phyloP scores from a whole-genome alignment of 2,888 invertebrate species.

The Proisotoma minuta region DNA sequence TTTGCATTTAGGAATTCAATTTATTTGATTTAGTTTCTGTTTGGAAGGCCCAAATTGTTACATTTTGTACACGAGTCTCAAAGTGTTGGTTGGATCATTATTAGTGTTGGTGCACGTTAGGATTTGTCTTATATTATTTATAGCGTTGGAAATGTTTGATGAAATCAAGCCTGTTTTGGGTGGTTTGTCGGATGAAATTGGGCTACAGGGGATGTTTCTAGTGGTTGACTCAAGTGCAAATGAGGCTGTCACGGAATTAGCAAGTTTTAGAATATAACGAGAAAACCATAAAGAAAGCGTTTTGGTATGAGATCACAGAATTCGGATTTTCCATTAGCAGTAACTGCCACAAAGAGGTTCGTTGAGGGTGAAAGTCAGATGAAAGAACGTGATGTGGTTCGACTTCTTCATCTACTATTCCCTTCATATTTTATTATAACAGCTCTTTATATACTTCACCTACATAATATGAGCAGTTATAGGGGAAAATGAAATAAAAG shows the following conservation, averaged over 20 bases:
- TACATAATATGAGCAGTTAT: conserved; percentile 9
- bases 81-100: no score
- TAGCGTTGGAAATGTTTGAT: not conserved
- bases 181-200: not conserved
- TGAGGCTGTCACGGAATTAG: conserved; percentile 1
- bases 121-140: no score
- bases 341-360: conserved; percentile 9
- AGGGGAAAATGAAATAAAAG: conserved; percentile 13
- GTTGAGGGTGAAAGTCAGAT: not conserved
- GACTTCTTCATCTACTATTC: conserved; percentile 8
- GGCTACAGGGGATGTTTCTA: not conserved
- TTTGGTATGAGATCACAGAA: conserved; percentile 8
- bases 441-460: no score
- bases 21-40: conserved; percentile 1
- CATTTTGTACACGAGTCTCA: no score
- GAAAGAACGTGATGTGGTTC: conserved; percentile 9
- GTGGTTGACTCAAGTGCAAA: not conserved
- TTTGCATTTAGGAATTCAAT: not conserved
- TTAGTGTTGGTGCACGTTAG: no score
- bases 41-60: no score
- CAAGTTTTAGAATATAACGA: not conserved
- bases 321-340: conserved; percentile 11
- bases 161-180: not conserved
- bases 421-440: conserved; percentile 10
- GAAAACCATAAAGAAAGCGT: conserved; percentile 6